Base-by-base conservation (phyloP, 2,888 invertebrate genomes). In the Notodonta dromedarius region DNA sequence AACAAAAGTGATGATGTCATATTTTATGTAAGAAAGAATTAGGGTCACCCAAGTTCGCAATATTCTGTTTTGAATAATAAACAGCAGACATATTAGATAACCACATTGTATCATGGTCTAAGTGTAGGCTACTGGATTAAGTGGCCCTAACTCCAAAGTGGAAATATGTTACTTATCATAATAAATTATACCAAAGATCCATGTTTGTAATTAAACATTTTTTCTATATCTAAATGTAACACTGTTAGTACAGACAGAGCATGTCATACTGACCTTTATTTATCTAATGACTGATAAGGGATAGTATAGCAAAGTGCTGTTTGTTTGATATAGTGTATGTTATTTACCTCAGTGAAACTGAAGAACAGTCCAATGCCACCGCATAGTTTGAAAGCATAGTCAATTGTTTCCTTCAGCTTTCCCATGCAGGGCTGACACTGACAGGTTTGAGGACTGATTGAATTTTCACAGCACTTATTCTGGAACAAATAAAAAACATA, bases 311-410 rank as follows among this genome's bases (percentile, higher is more conserved):
- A 51, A 54, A 53, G 57, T 56, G 40, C 4, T 24, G 9, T 7
- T 16, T 5, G n/a, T 13, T n/a, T 46, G 4, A n/a, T 46, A n/a
- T n/a, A n/a, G 7, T 46, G 46, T 42, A 46, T 12, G 46, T 32
- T 56, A 63, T 91, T 94, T 94, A 98, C 99, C 97, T 99, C 99
- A 56, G 98, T 98, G 84, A 99, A 99, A 85, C 98, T 98, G 94
- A 99, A 99, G 94, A 99, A 98, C 39, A 99, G 94, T 61, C 98
- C 98, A 78, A 99, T 96, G 65, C 98, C 98, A 56, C 99, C 99
- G 76, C 97, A 97, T 16, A 97, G 94, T 84, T 98, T 97, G 83
- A 98, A 97, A 1, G 97, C 98, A 85, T 97, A 96, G 81, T 97
- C 96, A 76, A 98, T 97, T 40, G 96, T 96, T 71, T 95, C 95